These are phyloP conservation scores for Rhagonycha fulva DNA, from an alignment of 2,888 invertebrate genomes.

Conservation along the genomic window DNA sequence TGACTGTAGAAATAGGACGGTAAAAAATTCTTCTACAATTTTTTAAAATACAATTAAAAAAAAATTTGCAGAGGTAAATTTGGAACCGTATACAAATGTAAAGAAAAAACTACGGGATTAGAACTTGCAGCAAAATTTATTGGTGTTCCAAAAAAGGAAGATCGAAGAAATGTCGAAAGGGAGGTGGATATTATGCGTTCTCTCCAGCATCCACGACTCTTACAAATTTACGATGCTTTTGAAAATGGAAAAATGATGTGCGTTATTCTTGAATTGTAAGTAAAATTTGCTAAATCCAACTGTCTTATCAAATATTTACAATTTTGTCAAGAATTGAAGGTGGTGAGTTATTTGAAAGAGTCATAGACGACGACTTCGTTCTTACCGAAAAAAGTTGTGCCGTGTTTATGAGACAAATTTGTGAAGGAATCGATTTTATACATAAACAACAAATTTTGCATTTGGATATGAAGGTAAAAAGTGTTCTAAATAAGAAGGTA, in stretches of 20 bases:
- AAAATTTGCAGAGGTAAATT: constrained; percentile 85
- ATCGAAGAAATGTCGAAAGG: constrained; percentile 87
- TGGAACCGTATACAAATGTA: constrained; percentile 93
- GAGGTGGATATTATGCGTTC: constrained; percentile 97
- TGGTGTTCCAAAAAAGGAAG: constrained; percentile 81
- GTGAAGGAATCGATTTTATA: constrained; percentile 97
- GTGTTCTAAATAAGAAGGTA: constrained; percentile 90
- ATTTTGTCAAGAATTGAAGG: constrained; percentile 82
- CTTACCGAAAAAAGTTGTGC: constrained; percentile 95
- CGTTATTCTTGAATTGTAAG: constrained; percentile 97
- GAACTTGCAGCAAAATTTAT: constrained; percentile 93
- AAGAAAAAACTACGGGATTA: constrained; percentile 79
- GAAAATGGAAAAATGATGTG: constrained; percentile 94
- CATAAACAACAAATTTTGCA: constrained; percentile 95
- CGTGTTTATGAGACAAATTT: constrained; percentile 96
- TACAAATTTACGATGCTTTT: constrained; percentile 97
- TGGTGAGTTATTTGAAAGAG: constrained; percentile 97
- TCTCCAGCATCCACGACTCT: constrained; percentile 91
- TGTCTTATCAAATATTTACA: not conserved
- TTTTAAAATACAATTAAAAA: not conserved
- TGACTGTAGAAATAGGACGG: constrained; percentile 93
- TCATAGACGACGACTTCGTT: constrained; percentile 97
- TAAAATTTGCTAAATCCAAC: constrained; percentile 39
- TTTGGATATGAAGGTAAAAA: constrained; percentile 90
- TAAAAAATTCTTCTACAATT: constrained; percentile 56